A percentile compares a stretch with the other conserved stretches of the same genome.
Conservation (phyloP, 2,113 vertebrate genomes). For the Megaleporinus macrocephalus region DNA sequence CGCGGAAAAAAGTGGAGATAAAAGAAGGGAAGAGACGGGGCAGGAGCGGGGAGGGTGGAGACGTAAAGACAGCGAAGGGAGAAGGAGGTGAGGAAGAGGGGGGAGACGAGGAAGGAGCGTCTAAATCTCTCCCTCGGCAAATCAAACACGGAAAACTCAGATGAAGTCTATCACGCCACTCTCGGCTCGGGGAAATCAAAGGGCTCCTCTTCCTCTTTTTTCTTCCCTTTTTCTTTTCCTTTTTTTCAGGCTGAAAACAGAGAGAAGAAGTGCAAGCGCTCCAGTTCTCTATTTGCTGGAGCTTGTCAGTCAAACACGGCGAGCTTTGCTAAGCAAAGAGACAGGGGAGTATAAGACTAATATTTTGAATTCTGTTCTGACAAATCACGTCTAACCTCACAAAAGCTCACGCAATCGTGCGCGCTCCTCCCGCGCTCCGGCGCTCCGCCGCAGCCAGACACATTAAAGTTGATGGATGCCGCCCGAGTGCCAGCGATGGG, state of each 20-base stretch:
- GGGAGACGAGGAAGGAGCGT: conserved; percentile 10
- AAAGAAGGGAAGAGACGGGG: neutral
- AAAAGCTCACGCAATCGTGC: neutral
- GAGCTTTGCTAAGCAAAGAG: conserved; percentile 50
- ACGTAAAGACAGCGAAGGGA: conserved; percentile 58
- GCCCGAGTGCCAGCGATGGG: conserved; percentile 30
- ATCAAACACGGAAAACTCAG: conserved; percentile 34
- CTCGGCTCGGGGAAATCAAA: conserved; percentile 63
- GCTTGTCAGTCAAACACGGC: conserved; percentile 44
- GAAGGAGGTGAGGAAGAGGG: conserved; percentile 50
- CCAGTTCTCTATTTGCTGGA: conserved; percentile 51
- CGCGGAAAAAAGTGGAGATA: neutral
- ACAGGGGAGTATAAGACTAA: conserved; percentile 24
- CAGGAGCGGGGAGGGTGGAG: neutral
- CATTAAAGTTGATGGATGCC: conserved; percentile 41
- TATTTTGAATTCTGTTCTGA: conserved; percentile 39
- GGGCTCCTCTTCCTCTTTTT: neutral
- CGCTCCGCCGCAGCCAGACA: neutral
- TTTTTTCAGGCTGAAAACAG: conserved; percentile 5
- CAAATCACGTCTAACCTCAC: conserved; percentile 33
- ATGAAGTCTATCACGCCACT: conserved; percentile 42
- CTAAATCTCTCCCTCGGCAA: conserved; percentile 40
- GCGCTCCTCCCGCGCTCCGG: neutral
- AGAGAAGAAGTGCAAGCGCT: neutral
- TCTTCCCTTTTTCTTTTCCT: too few relatives aligned